Conservation (phyloP, 2,888 invertebrate genomes). For the Tenthredo amoena region DNA sequence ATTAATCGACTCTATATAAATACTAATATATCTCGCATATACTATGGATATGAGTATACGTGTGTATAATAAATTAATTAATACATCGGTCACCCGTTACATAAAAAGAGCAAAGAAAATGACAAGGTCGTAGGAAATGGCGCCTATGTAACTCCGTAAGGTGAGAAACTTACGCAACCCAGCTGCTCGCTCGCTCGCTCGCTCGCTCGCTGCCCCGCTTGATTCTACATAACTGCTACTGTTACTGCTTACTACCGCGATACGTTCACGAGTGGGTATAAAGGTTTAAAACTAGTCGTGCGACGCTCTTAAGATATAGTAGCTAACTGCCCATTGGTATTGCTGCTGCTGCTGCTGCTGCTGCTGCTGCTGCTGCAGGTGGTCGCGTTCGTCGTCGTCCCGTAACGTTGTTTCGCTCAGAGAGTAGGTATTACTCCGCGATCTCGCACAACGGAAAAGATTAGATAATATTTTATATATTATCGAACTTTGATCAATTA, state of each 20-base stretch:
- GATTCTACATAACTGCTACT: not conserved
- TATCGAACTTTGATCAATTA: not conserved
- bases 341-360: too few species aligned
- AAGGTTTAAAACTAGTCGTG: too few species aligned
- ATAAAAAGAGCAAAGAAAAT: constrained; percentile 13
- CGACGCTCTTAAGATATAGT: too few species aligned
- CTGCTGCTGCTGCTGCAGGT: too few species aligned
- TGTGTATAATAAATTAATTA: not conserved
- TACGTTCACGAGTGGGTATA: too few species aligned
- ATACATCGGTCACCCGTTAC: not conserved
- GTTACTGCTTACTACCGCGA: not conserved
- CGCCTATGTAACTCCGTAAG: constrained; percentile 5
- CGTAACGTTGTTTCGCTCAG: too few species aligned
- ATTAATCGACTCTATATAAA: not conserved
- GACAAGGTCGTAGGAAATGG: constrained; percentile 6
- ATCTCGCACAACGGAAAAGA: not conserved
- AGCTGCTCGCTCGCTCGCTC: not conserved
- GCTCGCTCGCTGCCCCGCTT: not conserved
- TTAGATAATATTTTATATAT: not conserved
- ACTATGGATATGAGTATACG: not conserved
- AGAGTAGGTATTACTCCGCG: not conserved
- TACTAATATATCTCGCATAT: not conserved
- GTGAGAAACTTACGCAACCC: constrained; percentile 9
- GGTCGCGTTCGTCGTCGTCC: too few species aligned
- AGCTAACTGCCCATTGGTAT: too few species aligned